Base-by-base conservation (phyloP, 2,797 vertebrate genomes). In the Aratinga solstitialis region DNA sequence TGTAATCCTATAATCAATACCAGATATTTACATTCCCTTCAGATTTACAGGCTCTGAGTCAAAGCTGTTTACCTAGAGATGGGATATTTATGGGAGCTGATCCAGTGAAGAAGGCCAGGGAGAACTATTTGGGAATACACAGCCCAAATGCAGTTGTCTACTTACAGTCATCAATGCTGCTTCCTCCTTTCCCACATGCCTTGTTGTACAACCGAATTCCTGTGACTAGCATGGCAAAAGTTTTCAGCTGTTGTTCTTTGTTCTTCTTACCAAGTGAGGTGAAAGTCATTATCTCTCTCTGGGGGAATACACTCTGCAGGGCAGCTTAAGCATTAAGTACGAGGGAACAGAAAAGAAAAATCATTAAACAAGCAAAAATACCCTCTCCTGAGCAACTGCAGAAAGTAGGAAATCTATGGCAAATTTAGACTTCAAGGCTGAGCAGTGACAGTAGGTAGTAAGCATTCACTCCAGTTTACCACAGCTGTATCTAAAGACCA, bases 141-240 rank as follows among this genome's bases (percentile, higher is more conserved):
- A 76, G 48, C 34, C 56, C 74, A 73, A 87, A 83, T 13, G 36
- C 63, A 88, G 18, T 7, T 53, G 48, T 42, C 69, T 79, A 98
- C 98, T 96, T 96, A 99, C 98, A 84, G 78, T 98, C 97, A 66
- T 98, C 97, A 18, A 98, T 98, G 93, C 97, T 73, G 32, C 98
- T 97, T 85, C 98, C 98, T 92, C 97, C 98, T 92, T 97, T 98
- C 51, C 97, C 91, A 58, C 95, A 96, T 93, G 98, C 97, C 95
- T 97, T 99, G 97, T 99, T 99, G 98, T 99, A 99, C 96, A 99
- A 97, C 26, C 97, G 98, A 94, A 99, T 99, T 72, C 99, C 99
- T 4, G 98, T 98, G 48, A 99, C 98, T 5, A 99, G 97, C 98
- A 97, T 98, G 82, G 97, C 96, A 62, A 99, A 97, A 90, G 99